phyloP scores from a whole-genome alignment of 2,888 invertebrate genomes.

The Mantis religiosa region DNA sequence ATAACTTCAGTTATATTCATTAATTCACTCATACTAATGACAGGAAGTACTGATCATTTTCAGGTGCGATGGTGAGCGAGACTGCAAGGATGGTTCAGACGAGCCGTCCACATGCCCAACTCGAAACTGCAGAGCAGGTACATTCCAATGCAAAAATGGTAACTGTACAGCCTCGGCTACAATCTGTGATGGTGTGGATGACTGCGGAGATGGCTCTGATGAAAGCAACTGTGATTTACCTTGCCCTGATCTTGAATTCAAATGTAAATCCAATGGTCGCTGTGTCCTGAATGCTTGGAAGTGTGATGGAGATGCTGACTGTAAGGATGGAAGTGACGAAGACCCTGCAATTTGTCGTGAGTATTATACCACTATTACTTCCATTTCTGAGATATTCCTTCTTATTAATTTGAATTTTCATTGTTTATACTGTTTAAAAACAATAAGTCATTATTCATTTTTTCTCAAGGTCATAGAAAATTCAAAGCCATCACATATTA shows the following conservation, averaged over 20 bases:
- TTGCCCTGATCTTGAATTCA: slow-evolving; percentile 86
- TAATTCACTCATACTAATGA: too few species aligned
- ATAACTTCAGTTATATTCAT: too few species aligned
- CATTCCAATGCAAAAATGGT: slow-evolving; percentile 90
- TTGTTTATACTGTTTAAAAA: too few species aligned
- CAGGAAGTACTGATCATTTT: slow-evolving; percentile 34
- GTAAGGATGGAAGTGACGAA: slow-evolving; percentile 89
- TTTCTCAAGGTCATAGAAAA: too few species aligned
- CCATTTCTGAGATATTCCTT: too few species aligned
- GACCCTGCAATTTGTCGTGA: slow-evolving; percentile 79
- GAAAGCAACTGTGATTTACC: slow-evolving; percentile 75
- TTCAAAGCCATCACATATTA: too few species aligned
- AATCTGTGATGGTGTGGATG: slow-evolving; percentile 89
- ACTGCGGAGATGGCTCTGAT: slow-evolving; percentile 88
- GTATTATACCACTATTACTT: slow-evolving; percentile 32
- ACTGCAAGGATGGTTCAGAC: slow-evolving; percentile 88
- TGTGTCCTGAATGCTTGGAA: slow-evolving; percentile 88
- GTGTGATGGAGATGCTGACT: slow-evolving; percentile 93
- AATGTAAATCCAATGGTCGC: slow-evolving; percentile 80
- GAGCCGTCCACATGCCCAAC: slow-evolving; percentile 80
- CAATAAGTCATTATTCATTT: too few species aligned
- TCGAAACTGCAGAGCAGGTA: slow-evolving; percentile 81
- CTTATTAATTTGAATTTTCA: too few species aligned
- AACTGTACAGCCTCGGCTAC: slow-evolving; percentile 90
- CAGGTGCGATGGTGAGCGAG: slow-evolving; percentile 86